Base-by-base conservation (phyloP, 2,113 vertebrate genomes). In the Asarcornis scutulata region DNA sequence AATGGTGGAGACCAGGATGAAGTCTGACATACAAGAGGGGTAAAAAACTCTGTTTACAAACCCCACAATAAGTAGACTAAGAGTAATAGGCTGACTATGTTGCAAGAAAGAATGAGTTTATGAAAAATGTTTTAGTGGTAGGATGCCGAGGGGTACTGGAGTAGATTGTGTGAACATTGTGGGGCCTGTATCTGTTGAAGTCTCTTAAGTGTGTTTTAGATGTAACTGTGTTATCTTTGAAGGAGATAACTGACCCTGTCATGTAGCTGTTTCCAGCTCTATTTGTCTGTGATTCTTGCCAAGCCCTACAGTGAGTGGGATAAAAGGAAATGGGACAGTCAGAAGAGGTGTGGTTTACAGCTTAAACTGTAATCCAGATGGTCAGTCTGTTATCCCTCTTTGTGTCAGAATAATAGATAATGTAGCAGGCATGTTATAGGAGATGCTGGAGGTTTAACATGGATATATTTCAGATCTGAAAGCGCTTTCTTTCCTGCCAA, bases 291-390 rank as follows among this genome's bases (percentile, higher is more conserved):
- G 62, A 79, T 93, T 94, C 73, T 89, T 29, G 68, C 73, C 62
- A 91, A 81, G 42, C 15, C 15, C 26, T 68, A 14, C 46, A 64
- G 58, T 83, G 56, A 84, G 56, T 91, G 48, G 88, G 73, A 84
- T 90, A 32, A 91, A 87, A 94, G 83, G 83, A 94, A 94, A 40
- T 52, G 38, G 56, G 62, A 68, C 40, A 60, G 58, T 91, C 83
- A 83, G 83, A 42, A 83, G 31, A 36, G 83, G 17, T 0, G 0
- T 60, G n/a, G 40, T 87, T 90, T 95, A n/a, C 67, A 58, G 69
- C 20, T 79, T 76, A 89, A 68, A 27, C 68, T 66, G 53, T 81
- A 80, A 92, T 87, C 46, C 56, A 82, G 69, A 68, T 78, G 50
- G 48, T 84, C 55, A 44, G 25, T 86, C 88, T 94, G 71, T 77